Evolutionary conservation across 2,113 vertebrate species (phyloP), one percentile per base, ranked within the genome.

Genomic region (Chaenogobius annularis): DNA sequence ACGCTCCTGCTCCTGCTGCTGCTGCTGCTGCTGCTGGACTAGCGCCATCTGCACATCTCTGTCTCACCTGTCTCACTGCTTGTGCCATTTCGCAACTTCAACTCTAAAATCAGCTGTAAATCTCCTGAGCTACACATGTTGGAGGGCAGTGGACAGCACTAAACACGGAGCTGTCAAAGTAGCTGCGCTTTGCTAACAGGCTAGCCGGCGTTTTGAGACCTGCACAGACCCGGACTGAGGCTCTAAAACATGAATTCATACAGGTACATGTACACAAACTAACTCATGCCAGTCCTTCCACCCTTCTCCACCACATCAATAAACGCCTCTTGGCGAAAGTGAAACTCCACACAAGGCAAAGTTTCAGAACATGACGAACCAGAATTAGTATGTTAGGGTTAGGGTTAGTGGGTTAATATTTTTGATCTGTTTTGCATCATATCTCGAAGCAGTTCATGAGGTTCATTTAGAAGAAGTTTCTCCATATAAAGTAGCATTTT

Each of bases 111-210:
- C 15, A 0, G n/a, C n/a, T 69, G 71, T 14, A 31, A 73, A 66
- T 50, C 52, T 56, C 66, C 0, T 13, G 3, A 2, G 3, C 15
- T n/a, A 22, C 23, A 65, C 63, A 1, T 8, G 52, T n/a, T 17
- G 64, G 10, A 7, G 55, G 69, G 79, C 68, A 56, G 56, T 65
- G 35, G 69, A 12, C 68, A 23, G 47, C 22, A 10, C 12, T 65
- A 64, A 43, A 15, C 10, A 61, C 58, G 48, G 3, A 73, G 69
- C 70, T 82, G 80, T 72, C 72, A 81, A 1, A 58, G 69, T 63
- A 77, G 72, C 77, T 68, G 54, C 63, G 79, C 58, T 48, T 9
- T 58, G 85, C 68, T 86, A 88, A 71, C n/a, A 10, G 0, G 66
- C 74, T 46, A 58, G 19, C 67, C 66, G 70, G 65, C 15, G 10